phyloP scores from a whole-genome alignment of 2,113 vertebrate genomes.

The Zosterops borbonicus region DNA sequence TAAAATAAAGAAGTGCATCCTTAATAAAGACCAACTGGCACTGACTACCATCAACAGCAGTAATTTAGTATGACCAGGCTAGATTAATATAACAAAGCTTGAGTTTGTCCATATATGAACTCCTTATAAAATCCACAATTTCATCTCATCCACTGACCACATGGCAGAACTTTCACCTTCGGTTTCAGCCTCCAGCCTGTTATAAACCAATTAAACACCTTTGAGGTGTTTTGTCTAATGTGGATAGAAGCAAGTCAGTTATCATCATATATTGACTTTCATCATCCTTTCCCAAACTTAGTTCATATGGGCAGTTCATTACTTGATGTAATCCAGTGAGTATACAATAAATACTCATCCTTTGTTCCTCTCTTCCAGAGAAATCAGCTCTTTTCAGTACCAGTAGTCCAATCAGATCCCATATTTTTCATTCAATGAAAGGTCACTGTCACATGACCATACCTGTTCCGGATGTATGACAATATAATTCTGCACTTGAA shows the following conservation, averaged over 20 bases:
- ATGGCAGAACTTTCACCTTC: neutral
- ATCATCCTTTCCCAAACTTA: neutral
- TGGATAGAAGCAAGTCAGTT: neutral
- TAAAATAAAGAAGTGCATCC: neutral
- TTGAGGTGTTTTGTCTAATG: neutral
- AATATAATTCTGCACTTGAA: neutral
- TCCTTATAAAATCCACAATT: neutral
- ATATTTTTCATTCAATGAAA: neutral
- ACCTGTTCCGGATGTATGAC: neutral
- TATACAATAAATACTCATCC: neutral
- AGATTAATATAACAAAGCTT: neutral
- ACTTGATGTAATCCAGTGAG: neutral
- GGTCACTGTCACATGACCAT: neutral
- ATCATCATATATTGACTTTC: neutral
- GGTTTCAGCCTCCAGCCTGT: neutral
- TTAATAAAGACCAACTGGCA: neutral
- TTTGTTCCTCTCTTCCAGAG: neutral
- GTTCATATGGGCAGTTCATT: neutral
- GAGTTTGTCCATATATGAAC: neutral
- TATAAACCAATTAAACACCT: neutral
- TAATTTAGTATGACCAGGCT: neutral
- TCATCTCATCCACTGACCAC: neutral
- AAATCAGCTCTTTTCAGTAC: neutral
- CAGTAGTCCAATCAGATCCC: neutral
- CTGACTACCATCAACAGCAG: neutral